phyloP scores from a whole-genome alignment of 2,888 invertebrate species.

The Zootermopsis nevadensis region DNA sequence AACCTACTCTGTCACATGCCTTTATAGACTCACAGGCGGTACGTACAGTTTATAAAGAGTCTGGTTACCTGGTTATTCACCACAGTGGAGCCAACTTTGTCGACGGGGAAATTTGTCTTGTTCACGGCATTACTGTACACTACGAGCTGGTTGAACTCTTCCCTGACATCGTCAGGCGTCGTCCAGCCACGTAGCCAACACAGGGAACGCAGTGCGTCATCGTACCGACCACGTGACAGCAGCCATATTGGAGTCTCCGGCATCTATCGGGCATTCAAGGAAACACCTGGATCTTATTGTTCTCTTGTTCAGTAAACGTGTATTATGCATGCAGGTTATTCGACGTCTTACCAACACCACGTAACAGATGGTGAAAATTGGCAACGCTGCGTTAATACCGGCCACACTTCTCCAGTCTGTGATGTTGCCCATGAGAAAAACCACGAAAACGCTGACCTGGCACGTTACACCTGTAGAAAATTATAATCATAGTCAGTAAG shows the following conservation, averaged over 20 bases:
- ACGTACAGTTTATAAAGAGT: too few relatives aligned
- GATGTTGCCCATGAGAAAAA: constrained; percentile 67
- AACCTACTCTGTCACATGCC: too few relatives aligned
- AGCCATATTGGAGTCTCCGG: constrained; percentile 36
- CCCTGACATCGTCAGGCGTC: neutral
- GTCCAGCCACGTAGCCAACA: constrained; percentile 31
- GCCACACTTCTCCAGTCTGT: constrained; percentile 69
- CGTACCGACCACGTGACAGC: constrained; percentile 16
- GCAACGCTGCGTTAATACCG: constrained; percentile 65
- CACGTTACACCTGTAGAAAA: neutral
- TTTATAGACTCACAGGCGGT: neutral
- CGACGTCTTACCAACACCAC: constrained; percentile 65
- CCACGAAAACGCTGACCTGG: constrained; percentile 65
- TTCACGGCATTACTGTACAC: neutral
- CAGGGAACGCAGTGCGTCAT: neutral
- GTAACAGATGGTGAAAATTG: constrained; percentile 65
- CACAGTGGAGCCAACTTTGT: neutral
- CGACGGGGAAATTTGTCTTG: constrained; percentile 2
- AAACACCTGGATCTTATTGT: too few relatives aligned
- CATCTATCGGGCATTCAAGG: neutral
- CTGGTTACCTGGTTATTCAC: neutral
- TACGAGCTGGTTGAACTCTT: constrained; percentile 15
- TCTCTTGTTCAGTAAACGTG: neutral
- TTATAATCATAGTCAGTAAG: too few relatives aligned
- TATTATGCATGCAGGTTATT: neutral